A percentile compares a stretch with the other conserved stretches of the same genome.
These are phyloP conservation scores for Hypena proboscidalis DNA, from an alignment of 2,888 invertebrate species.

Conservation along the genomic window DNA sequence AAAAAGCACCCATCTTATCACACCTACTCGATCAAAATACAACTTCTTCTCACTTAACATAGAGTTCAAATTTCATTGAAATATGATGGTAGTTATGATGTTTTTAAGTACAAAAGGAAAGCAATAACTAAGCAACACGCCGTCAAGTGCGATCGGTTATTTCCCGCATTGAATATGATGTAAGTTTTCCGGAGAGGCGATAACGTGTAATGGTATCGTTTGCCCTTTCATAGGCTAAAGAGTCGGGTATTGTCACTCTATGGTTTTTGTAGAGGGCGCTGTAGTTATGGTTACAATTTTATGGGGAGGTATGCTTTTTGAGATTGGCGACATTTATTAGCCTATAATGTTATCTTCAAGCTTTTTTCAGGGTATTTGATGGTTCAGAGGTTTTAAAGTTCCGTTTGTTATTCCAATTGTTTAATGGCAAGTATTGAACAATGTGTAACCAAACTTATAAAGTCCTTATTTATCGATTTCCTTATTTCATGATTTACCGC, in stretches of 20 bases:
- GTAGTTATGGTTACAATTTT: conserved; percentile 12
- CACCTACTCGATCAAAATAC: not conserved
- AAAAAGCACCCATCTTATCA: conserved; percentile 25
- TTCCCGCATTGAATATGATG: conserved; percentile 77
- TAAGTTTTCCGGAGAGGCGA: conserved; percentile 76
- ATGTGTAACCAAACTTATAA: too few relatives aligned
- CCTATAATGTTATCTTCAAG: too few relatives aligned
- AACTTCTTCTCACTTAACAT: accelerated
- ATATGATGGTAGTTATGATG: conserved; percentile 7
- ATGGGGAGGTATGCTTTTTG: not conserved
- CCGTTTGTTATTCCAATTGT: too few relatives aligned
- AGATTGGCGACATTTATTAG: too few relatives aligned
- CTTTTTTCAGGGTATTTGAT: too few relatives aligned
- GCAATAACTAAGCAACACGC: conserved; percentile 64
- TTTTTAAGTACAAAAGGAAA: conserved; percentile 46
- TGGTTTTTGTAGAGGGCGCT: conserved; percentile 29
- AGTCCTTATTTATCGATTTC: too few relatives aligned
- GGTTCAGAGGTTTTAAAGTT: too few relatives aligned
- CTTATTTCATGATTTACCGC: too few relatives aligned
- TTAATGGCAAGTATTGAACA: too few relatives aligned
- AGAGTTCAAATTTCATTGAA: conserved; percentile 7
- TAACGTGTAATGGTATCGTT: conserved; percentile 69
- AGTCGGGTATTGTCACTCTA: conserved; percentile 42
- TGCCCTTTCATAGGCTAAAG: conserved; percentile 52
- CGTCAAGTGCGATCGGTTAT: conserved; percentile 76